Conservation (phyloP, 2,888 invertebrate genomes). For the Girardia tigrina region DNA sequence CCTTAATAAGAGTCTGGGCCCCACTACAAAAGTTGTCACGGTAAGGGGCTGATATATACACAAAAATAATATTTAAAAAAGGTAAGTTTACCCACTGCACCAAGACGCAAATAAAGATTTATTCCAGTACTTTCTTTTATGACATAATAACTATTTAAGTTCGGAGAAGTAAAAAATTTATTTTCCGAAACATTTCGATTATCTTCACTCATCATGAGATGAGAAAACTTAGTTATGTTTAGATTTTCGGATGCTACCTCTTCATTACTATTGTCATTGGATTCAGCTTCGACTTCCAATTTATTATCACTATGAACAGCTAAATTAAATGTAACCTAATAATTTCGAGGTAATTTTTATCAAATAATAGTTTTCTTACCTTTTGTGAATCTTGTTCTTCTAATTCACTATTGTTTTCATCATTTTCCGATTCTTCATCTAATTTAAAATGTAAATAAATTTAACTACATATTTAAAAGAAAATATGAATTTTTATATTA, state of each 20-base stretch:
- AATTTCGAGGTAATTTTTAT: background rate
- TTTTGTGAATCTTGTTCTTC: background rate
- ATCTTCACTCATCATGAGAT: background rate
- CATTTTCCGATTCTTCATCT: background rate
- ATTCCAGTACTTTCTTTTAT: background rate
- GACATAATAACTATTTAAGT: background rate
- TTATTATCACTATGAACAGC: background rate
- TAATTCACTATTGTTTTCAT: background rate
- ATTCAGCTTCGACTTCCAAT: background rate
- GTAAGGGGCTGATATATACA: no score
- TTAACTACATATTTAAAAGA: no score
- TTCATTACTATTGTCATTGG: background rate
- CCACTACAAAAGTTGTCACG: no score
- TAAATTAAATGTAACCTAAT: background rate
- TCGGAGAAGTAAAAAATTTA: background rate
- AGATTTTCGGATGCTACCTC: no score
- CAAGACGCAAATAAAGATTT: background rate
- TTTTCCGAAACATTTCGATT: background rate
- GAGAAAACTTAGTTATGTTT: background rate
- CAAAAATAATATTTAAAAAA: no score
- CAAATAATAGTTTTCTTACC: background rate
- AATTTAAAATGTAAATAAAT: no score
- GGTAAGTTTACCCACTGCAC: background rate
- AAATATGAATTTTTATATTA: no score
- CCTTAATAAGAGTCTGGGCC: no score